phyloP scores from a whole-genome alignment of 1,140 invertebrate genomes.

The Lucilia sericata region DNA sequence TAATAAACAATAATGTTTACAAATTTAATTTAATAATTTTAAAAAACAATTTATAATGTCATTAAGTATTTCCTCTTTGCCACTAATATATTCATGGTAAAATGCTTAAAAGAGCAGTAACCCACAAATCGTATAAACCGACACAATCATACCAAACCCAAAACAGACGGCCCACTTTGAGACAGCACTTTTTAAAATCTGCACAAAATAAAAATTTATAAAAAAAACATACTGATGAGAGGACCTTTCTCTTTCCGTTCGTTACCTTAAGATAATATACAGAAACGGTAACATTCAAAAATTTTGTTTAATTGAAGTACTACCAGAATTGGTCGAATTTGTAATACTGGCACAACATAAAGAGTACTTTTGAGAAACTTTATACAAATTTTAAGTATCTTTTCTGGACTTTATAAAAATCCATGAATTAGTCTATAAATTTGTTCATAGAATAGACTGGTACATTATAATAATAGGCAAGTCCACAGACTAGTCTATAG shows the following conservation, averaged over 20 bases:
- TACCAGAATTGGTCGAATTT: too few species aligned
- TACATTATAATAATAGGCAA: too few species aligned
- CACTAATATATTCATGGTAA: neutral
- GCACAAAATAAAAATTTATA: neutral
- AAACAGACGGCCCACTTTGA: neutral
- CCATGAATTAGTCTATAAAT: too few species aligned
- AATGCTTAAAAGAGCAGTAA: neutral
- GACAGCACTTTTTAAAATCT: neutral
- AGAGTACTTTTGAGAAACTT: too few species aligned
- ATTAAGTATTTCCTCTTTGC: neutral
- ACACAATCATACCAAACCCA: neutral
- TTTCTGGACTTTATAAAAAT: too few species aligned
- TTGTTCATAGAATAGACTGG: too few species aligned
- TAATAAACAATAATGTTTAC: neutral
- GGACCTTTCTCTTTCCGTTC: conserved; percentile 18
- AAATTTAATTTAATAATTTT: neutral
- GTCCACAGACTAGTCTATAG: too few species aligned
- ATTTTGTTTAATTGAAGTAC: neutral
- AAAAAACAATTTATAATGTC: neutral
- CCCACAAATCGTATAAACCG: neutral
- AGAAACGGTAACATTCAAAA: neutral
- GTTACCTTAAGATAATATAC: neutral
- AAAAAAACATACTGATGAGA: neutral
- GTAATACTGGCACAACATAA: too few species aligned
- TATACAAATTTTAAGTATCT: too few species aligned